Base-by-base conservation (phyloP, 2,888 invertebrate species). In the Meteorus colon region DNA sequence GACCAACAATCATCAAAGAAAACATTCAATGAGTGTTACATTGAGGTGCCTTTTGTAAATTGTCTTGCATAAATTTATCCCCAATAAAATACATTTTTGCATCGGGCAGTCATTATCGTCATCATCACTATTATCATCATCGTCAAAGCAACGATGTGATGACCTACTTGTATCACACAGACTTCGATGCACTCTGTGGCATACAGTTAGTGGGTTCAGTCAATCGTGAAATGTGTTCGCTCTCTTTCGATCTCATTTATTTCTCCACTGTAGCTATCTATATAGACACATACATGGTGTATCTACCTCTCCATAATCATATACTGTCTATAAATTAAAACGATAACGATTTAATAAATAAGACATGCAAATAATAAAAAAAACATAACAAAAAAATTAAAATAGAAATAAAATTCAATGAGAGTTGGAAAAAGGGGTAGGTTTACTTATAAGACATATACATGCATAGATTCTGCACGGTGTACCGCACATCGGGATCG, bases 401-500 rank as follows among this genome's bases (percentile, higher is more conserved):
- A 41, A 41, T 41, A 41, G 6, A 41, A 41, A 41, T 1, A 41
- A 41, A 12, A 12, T 41, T 41, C 4, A 55, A 24, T 55, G 8
- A 55, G n/a, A 24, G 19, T 55, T 19, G 55, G 8, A 4, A 55
- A 55, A n/a, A 55, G 31, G 31, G 63, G 63, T 31, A 34, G 31
- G 63, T 6, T 31, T 63, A 34, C 12, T n/a, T 19, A 63, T 19
- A n/a, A 31, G 29, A 27, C 29, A 14, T 62, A 29, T 29, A 29
- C 27, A 62, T 29, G 24, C 14, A 71, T 62, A 29, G 27, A 48
- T 48, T 29, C 8, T 74, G 62, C 51, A 27, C 29, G 31, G 51
- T 34, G 71, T 59, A 85, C 83, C 85, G 85, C 86, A 88, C 87
- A 87, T 88, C 84, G 85, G 85, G 85, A 87, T 87, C 86, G 86